Conservation (phyloP, 2,888 invertebrate genomes). For the Trachelus iudaicus region DNA sequence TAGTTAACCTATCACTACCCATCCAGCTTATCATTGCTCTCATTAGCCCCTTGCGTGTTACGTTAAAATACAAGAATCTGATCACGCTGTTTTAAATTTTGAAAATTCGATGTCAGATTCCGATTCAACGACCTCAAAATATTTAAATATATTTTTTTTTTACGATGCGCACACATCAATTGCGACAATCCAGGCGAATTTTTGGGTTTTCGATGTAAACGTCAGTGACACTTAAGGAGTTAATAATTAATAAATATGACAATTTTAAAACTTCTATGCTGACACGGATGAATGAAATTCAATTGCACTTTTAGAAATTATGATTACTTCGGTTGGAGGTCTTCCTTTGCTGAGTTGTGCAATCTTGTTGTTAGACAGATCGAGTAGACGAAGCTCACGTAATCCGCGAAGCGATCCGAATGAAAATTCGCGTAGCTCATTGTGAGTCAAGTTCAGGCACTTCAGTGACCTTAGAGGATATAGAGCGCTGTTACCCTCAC, state of each 20-base stretch:
- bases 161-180: too few relatives aligned
- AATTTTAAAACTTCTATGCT: too few relatives aligned
- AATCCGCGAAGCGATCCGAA: conserved; percentile 83
- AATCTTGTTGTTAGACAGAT: conserved; percentile 82
- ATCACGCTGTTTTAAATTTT: too few relatives aligned
- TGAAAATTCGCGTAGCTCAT: conserved; percentile 81
- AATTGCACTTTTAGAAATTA: neutral
- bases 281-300: neutral
- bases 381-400: conserved; percentile 76
- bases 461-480: conserved; percentile 75
- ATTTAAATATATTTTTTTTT: too few relatives aligned
- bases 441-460: conserved; percentile 80
- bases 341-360: conserved; percentile 63
- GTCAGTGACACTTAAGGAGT: too few relatives aligned
- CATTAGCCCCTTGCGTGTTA: neutral
- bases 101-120: too few relatives aligned
- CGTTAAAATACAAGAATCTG: too few relatives aligned
- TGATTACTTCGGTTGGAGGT: conserved; percentile 56
- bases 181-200: too few relatives aligned
- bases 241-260: neutral
- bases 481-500: conserved; percentile 74
- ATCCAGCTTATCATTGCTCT: neutral
- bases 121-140: too few relatives aligned
- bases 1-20: too few relatives aligned
- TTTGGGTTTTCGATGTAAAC: too few relatives aligned